Evolutionary conservation across 2,888 invertebrate species (phyloP), one percentile per base, ranked within the genome.

Genomic region (Brenthis daphne): DNA sequence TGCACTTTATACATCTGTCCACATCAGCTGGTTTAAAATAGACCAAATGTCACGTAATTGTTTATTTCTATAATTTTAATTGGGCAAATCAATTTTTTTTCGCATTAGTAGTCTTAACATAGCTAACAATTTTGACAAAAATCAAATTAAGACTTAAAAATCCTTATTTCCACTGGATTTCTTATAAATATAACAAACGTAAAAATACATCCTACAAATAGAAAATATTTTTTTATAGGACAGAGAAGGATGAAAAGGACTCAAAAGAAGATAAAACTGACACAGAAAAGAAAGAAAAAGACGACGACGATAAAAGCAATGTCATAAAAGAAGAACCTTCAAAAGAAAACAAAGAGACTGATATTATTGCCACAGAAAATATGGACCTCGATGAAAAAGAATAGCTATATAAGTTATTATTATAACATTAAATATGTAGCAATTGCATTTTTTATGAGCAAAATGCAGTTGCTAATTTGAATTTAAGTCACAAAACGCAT

Each of bases 301-400:
- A 57, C 14, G 43, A 43, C 11, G 63, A 65, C 6, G 63, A 63
- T 53, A 64, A 55, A 14, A 73, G 60, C 16, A 3, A 13, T 16
- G 67, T 24, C 20, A 63, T 54, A 37, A 56, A 68, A 58, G 61
- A 71, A 48, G 69, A 47, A 47, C 69, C 68, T 16, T 11, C 50
- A 14, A 67, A 60, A 16, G 61, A 58, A 37, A 67, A 33, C 16
- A 74, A 76, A 64, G 79, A 77, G 65, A 68, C 66, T 33, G 79
- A 80, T 53, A 77, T 75, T 54, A 76, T 61, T 29, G 72, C 55
- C 0, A 61, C 77, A 14, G 80, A 77, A 57, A 78, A 77, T 61
- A 80, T 80, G 79, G 80, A 80, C 20, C 72, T 80, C 37, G 78
- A 77, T 63, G 79, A 80, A 69, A 80, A 77, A 64, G 76, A 78